Base-by-base conservation (phyloP, 2,797 vertebrate species). In the Melanotaenia trifasciata region DNA sequence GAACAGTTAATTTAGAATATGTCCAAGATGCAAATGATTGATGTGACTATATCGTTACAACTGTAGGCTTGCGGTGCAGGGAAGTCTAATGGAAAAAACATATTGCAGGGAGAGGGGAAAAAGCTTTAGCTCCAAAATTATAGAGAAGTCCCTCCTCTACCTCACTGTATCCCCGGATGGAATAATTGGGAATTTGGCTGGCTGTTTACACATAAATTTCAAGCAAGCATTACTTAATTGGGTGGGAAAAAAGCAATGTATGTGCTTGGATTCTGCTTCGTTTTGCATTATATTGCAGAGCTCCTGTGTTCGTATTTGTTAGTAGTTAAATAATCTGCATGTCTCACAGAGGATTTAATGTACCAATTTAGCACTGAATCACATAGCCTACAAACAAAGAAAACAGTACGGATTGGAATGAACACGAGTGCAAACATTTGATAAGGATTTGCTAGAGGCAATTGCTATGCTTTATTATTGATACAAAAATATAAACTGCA, bases 1-100 rank as follows among this genome's bases (percentile, higher is more conserved):
- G 90, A 92, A 90, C 89, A 88, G 88, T 93, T 92, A 68, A 93
- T 95, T 94, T 93, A 92, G 89, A 94, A 94, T 85, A 91, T 93
- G 93, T 94, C 92, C 88, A 78, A 84, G 90, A 90, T 94, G 89
- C 87, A 86, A 93, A 90, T 93, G 91, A 95, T 94, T 93, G 93
- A 94, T 93, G 91, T 88, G 86, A 84, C 84, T 84, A 67, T 89
- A 90, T 87, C 62, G 79, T 84, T 81, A 78, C 86, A 78, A 83
- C 79, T 84, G 82, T 87, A 83, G 71, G 78, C 81, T 60, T 80
- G 76, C 58, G 77, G 74, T 62, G 78, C 83, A 70, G 80, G 76
- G 80, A 70, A 74, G 74, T 69, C 35, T 64, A 74, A 84, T 79
- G 65, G 78, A 30, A 70, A 51, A 74, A 69, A 72, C 65, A 72